Evolutionary conservation across 2,888 invertebrate genomes (phyloP).

Genomic region (Crematogaster levior): DNA sequence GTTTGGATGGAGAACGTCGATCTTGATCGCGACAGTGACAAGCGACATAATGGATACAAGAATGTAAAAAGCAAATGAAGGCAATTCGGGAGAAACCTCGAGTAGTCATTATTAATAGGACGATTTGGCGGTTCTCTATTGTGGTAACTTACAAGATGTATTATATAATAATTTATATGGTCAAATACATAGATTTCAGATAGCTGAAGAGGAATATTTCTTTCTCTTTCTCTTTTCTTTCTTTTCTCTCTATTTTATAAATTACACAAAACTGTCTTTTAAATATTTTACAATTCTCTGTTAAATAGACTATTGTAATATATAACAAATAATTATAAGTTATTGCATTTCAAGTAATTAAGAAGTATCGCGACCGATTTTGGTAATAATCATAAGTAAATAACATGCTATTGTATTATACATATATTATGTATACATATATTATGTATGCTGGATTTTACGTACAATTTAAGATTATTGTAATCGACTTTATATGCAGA

Average conservation of each 20-base stretch:
- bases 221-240: no score
- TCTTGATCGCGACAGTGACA: slow-evolving; percentile 48
- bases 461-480: background rate
- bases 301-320: background rate
- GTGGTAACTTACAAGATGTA: background rate
- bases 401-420: no score
- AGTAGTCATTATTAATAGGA: slow-evolving; percentile 18
- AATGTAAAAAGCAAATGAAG: slow-evolving; percentile 31
- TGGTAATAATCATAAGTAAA: no score
- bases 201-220: background rate
- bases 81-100: background rate
- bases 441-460: no score
- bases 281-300: background rate
- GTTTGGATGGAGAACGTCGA: slow-evolving; percentile 25
- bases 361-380: no score
- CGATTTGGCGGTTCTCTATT: background rate
- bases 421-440: no score
- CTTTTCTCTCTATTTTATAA: background rate
- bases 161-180: background rate
- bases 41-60: slow-evolving; percentile 61
- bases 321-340: no score
- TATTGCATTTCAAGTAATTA: no score
- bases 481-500: background rate
- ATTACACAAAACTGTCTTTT: background rate
- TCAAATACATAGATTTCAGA: no score